Percentiles rank a stretch among this genome's conserved stretches.
phyloP scores from a whole-genome alignment of 2,888 invertebrate genomes.

The Synergus japonicus region DNA sequence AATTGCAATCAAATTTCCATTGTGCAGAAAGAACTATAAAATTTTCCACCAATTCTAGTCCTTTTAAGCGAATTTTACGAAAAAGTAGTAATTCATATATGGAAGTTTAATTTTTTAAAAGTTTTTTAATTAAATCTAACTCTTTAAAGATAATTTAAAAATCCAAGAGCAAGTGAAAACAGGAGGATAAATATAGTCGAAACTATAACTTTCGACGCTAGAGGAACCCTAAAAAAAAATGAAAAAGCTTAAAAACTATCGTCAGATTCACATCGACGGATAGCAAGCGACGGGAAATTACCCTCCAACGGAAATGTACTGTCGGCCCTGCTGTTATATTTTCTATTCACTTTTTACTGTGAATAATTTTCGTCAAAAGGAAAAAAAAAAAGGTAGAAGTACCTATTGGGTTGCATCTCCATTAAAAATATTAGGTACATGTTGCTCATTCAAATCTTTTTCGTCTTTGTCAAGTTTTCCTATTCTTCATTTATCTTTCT shows the following conservation, averaged over 20 bases:
- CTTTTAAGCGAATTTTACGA: neutral
- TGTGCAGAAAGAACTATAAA: neutral
- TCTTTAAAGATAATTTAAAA: too few species aligned
- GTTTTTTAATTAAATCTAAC: too few species aligned
- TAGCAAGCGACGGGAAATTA: slow-evolving; percentile 19
- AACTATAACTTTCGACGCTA: too few species aligned
- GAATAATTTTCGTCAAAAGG: neutral
- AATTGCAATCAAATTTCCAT: slow-evolving; percentile 2
- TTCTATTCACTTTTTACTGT: slow-evolving; percentile 7
- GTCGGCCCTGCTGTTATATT: slow-evolving; percentile 9
- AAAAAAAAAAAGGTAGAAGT: neutral
- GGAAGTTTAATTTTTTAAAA: neutral
- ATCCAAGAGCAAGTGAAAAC: too few species aligned
- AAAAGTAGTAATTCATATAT: neutral
- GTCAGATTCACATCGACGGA: slow-evolving; percentile 7
- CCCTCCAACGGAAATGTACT: slow-evolving; percentile 3
- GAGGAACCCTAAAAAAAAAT: neutral
- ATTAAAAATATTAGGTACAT: slow-evolving; percentile 18
- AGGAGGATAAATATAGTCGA: too few species aligned
- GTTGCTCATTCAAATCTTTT: neutral
- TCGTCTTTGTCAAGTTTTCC: neutral
- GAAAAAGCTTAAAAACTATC: neutral
- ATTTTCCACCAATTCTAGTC: neutral
- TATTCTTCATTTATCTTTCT: neutral
- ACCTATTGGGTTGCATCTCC: neutral